Evolutionary conservation across 2,797 vertebrate genomes (phyloP), one percentile per base, ranked within the genome.

Genomic region (Lacerta agilis): DNA sequence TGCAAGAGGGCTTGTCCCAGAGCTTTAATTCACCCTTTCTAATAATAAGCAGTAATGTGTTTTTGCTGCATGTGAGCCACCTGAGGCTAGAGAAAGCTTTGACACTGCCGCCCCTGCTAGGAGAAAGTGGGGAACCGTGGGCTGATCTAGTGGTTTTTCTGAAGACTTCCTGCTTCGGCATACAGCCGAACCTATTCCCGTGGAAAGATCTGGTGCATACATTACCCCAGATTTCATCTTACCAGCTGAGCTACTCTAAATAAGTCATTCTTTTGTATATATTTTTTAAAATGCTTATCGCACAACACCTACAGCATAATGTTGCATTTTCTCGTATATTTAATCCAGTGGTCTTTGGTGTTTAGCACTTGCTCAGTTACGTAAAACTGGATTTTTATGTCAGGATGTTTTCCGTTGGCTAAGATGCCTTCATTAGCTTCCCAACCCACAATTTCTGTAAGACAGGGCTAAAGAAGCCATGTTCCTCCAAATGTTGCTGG

Each of bases 141-240:
- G 82, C 84, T 88, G 88, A 85, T 72, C 55, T 81, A 36, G 79
- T 79, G 36, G n/a, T 15, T 88, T 94, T 93, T 73, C 82, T 55
- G 58, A 88, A 87, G 80, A 71, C 7, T 1, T 17, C 4, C 88
- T 91, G 13, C 66, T 71, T 55, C 13, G 49, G 67, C 27, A 69
- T 86, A 71, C 17, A 69, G 29, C 10, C 91, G 13, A 41, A 17
- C 10, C 76, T 10, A 66, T 77, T 77, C 55, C 82, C 36, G 64
- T 76, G 72, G 11, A 76, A 85, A 75, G 36, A n/a, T 61, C 41
- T 71, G 90, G 41, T 29, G 15, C 75, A 20, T n/a, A 15, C 29
- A n/a, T 33, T 33, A n/a, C 10, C 29, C 45, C 89, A 79, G 9
- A 67, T 78, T 10, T 58, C 10, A 72, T 78, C 85, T 87, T 29